Evolutionary conservation across 2,888 invertebrate genomes (phyloP), one percentile per base, ranked within the genome.

Genomic region (Drosophila mimica): DNA sequence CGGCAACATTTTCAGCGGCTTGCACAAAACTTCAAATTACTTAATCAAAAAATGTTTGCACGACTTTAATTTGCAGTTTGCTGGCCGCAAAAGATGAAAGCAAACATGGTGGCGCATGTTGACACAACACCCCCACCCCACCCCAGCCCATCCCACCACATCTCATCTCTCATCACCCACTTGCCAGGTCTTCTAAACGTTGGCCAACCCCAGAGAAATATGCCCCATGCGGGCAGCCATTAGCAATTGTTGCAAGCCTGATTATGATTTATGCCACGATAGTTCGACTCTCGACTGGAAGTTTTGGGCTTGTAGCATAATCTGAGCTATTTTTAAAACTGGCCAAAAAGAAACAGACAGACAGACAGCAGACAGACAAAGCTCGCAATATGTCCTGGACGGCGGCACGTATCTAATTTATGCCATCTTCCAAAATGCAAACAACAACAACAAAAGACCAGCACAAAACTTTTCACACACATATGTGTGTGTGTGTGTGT

Each of bases 351-450:
- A 61, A 53, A 36, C 36, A 36, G 54, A 25, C 25, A 25, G 25
- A 36, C 36, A 36, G 53, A 28, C 25, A 38, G 36, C 36, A 36
- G 53, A 28, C 25, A 38, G 36, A 20, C 28, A 67, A 57, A 33
- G 74, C 70, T 49, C 53, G 71, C 67, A 75, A 76, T 66, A 67
- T 76, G 78, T 74, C 61, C 66, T 80, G 78, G 66, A 70, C 67
- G 73, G 64, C 65, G 74, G 82, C 85, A 85, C 85, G 85, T 85
- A 87, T 85, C 84, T 85, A 87, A 85, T 85, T 85, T 85, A 87
- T 87, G 84, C 84, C 73, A 85, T 85, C 87, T 87, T 79, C 87
- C 87, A 84, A 84, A 87, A 85, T 81, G 77, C 81, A 81, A 83
- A 25, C 25, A 25, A 86, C 84, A 79, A 66, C 76, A 76, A 81